Evolutionary conservation across 2,888 invertebrate species (phyloP).

Genomic region (Aromia moschata): DNA sequence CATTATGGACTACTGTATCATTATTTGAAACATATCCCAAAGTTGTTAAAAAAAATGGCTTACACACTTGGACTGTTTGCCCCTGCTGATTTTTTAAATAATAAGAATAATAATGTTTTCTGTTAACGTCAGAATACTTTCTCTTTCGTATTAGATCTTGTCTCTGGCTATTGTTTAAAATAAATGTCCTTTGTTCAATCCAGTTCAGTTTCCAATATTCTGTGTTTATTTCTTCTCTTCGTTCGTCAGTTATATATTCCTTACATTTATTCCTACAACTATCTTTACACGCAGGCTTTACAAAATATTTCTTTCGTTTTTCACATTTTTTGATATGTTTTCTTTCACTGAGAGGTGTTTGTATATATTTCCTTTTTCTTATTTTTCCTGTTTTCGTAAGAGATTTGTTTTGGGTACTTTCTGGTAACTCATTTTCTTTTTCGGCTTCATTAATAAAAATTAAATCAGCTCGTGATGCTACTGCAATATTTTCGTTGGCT

Average conservation of each 20-base stretch:
- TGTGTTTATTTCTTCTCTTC: slow-evolving; percentile 24
- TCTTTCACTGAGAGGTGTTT: too few relatives aligned
- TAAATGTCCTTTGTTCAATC: slow-evolving; percentile 21
- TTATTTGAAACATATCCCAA: not conserved
- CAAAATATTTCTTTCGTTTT: too few relatives aligned
- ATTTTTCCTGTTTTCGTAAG: too few relatives aligned
- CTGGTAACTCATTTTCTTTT: too few relatives aligned
- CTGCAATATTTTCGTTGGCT: too few relatives aligned
- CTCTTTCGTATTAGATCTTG: slow-evolving; percentile 19
- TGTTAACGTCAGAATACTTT: slow-evolving; percentile 1
- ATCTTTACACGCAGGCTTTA: slow-evolving; percentile 26
- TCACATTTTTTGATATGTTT: too few relatives aligned
- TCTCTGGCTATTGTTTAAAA: slow-evolving; percentile 25
- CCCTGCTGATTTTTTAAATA: slow-evolving; percentile 10
- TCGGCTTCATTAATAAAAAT: too few relatives aligned
- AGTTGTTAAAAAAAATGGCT: slow-evolving; percentile 6
- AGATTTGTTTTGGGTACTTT: too few relatives aligned
- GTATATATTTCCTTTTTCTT: too few relatives aligned
- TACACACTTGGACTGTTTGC: slow-evolving; percentile 2
- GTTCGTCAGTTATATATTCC: slow-evolving; percentile 17
- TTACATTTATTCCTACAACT: slow-evolving; percentile 25
- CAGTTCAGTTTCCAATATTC: slow-evolving; percentile 23
- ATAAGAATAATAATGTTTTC: slow-evolving; percentile 22
- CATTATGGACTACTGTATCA: too few relatives aligned
- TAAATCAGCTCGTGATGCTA: too few relatives aligned